phyloP scores from a whole-genome alignment of 1,140 invertebrate genomes.

The Maniola jurtina region DNA sequence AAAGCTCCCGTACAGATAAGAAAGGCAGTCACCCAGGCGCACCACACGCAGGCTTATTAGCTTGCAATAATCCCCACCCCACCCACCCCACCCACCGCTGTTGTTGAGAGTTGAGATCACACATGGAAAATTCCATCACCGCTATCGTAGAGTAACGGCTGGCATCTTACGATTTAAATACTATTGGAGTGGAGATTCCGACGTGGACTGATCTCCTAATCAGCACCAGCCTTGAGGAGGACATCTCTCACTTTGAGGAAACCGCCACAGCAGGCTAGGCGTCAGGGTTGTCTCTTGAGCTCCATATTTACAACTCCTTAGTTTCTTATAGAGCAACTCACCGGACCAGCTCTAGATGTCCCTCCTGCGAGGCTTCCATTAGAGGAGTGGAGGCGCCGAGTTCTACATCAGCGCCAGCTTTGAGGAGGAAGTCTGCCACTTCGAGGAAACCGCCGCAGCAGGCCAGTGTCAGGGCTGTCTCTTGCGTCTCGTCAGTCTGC shows the following conservation, averaged over 20 bases:
- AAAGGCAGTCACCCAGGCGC: slow-evolving; percentile 90
- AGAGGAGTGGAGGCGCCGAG: slow-evolving; percentile 97
- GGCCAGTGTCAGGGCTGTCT: slow-evolving; percentile 97
- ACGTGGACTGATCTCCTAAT: slow-evolving; percentile 97
- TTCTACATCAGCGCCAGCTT: slow-evolving; percentile 97
- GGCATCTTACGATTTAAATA: too few species aligned
- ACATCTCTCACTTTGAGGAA: slow-evolving; percentile 98
- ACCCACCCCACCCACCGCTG: too few species aligned
- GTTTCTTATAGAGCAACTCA: slow-evolving; percentile 29
- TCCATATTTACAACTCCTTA: slow-evolving; percentile 83
- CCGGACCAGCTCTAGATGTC: slow-evolving; percentile 94
- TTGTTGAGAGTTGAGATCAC: too few species aligned
- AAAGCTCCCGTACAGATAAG: slow-evolving; percentile 96
- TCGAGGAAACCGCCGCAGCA: slow-evolving; percentile 98
- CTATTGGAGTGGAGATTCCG: too few species aligned
- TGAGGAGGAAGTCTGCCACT: slow-evolving; percentile 97
- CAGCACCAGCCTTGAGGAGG: slow-evolving; percentile 96
- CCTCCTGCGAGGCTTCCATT: slow-evolving; percentile 99
- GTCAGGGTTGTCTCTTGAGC: slow-evolving; percentile 99
- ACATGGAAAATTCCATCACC: too few species aligned
- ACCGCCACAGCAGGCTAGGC: slow-evolving; percentile 96
- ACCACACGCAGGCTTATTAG: slow-evolving; percentile 65
- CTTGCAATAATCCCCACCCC: slow-evolving; percentile 51
- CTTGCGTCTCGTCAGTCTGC: slow-evolving; percentile 98
- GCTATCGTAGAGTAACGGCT: too few species aligned